phyloP scores from a whole-genome alignment of 2,113 vertebrate species.

The Sander lucioperca region DNA sequence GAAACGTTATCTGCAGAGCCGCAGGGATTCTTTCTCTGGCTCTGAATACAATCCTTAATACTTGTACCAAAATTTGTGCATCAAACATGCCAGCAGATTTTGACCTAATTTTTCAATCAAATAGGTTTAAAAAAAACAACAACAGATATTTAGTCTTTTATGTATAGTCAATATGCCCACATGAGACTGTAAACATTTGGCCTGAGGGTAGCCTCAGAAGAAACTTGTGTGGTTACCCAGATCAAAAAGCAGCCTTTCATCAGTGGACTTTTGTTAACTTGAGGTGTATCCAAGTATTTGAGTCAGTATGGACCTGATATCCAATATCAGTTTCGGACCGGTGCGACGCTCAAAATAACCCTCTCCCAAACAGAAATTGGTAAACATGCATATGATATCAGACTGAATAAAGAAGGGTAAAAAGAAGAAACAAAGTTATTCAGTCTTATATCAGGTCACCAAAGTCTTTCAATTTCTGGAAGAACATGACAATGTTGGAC shows the following conservation, averaged over 20 bases:
- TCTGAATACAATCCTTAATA: neutral
- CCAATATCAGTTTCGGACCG: too few relatives aligned
- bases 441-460: neutral
- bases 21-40: neutral
- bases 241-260: too few relatives aligned
- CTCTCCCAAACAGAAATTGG: neutral
- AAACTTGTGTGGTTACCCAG: too few relatives aligned
- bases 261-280: too few relatives aligned
- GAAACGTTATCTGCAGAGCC: conserved; percentile 6
- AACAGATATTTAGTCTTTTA: neutral
- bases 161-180: neutral
- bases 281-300: too few relatives aligned
- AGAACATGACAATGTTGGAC: too few relatives aligned
- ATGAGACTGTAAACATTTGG: neutral
- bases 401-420: too few relatives aligned
- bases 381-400: neutral
- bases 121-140: neutral
- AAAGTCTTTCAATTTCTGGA: too few relatives aligned
- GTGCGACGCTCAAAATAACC: too few relatives aligned
- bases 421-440: too few relatives aligned
- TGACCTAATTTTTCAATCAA: neutral
- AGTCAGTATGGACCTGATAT: too few relatives aligned
- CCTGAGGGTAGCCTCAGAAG: too few relatives aligned
- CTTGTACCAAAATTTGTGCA: neutral
- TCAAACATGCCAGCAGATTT: neutral